Conservation (phyloP, 2,113 vertebrate genomes). For the Gracilinanus agilis region DNA sequence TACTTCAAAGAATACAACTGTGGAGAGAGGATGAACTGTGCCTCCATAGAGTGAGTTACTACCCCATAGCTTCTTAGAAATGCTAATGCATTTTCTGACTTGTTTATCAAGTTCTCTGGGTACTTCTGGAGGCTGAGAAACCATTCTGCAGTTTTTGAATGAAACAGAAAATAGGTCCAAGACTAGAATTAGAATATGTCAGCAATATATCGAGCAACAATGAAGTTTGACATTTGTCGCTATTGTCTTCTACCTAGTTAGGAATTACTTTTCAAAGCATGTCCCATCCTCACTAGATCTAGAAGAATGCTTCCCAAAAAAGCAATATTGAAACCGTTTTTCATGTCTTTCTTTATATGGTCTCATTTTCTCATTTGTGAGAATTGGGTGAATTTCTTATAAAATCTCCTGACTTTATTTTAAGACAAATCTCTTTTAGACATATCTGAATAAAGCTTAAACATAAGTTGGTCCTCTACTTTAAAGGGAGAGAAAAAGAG, state of each 20-base stretch:
- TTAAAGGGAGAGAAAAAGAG: constrained; percentile 76
- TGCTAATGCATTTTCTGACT: background rate
- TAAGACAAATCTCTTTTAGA: constrained; percentile 75
- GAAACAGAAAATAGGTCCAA: background rate
- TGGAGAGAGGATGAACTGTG: background rate
- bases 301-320: constrained; percentile 25
- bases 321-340: background rate
- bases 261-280: constrained; percentile 52
- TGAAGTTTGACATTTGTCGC: constrained; percentile 4
- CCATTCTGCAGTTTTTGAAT: constrained; percentile 24
- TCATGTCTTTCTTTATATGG: constrained; percentile 27
- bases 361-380: constrained; percentile 48
- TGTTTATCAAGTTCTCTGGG: constrained; percentile 65
- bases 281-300: constrained; percentile 23
- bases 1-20: constrained; percentile 64
- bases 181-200: background rate
- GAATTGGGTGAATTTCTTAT: constrained; percentile 59
- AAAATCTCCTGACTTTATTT: constrained; percentile 69
- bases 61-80: constrained; percentile 46
- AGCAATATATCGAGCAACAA: background rate
- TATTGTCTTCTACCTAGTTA: constrained; percentile 50
- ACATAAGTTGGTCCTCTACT: constrained; percentile 76
- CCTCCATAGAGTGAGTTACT: background rate
- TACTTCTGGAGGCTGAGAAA: constrained; percentile 41
- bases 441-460: constrained; percentile 81